These are phyloP conservation scores for Xestia sexstrigata DNA, from an alignment of 2,888 invertebrate species.

Conservation along the genomic window DNA sequence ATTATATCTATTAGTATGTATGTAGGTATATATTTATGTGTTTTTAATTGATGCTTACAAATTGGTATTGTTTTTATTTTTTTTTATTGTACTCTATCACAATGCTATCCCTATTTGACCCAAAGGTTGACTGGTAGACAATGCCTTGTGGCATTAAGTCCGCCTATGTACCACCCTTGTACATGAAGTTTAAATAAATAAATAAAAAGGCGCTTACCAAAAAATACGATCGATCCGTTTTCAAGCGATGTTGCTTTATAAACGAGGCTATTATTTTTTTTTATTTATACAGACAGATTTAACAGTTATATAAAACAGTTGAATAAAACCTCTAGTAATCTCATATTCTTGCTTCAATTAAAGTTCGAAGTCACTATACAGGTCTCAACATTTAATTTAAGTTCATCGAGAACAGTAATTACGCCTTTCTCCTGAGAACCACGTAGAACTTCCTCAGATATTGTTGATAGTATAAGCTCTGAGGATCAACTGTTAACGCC, in stretches of 20 bases:
- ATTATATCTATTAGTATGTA: too few species aligned
- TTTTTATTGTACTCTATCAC: too few species aligned
- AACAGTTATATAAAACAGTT: neutral
- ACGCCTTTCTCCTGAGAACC: slow-evolving; percentile 60
- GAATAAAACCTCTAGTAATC: slow-evolving; percentile 7
- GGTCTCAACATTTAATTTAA: slow-evolving; percentile 68
- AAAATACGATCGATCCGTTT: neutral
- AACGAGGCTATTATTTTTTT: neutral
- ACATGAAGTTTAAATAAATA: too few species aligned
- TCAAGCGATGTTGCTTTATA: neutral
- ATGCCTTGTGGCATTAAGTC: too few species aligned
- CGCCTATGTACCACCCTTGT: too few species aligned
- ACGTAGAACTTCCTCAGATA: slow-evolving; percentile 65
- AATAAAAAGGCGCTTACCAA: neutral
- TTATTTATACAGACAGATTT: neutral
- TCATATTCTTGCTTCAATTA: slow-evolving; percentile 39
- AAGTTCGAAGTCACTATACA: slow-evolving; percentile 38
- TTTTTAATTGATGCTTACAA: too few species aligned
- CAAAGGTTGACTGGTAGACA: too few species aligned
- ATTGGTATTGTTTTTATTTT: too few species aligned
- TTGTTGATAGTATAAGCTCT: slow-evolving; percentile 70
- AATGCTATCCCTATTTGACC: too few species aligned
- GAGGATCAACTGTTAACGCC: slow-evolving; percentile 66
- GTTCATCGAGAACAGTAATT: slow-evolving; percentile 67
- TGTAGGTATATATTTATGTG: too few species aligned